Evolutionary conservation across 2,797 vertebrate genomes (phyloP).

Genomic region (Halcyon smyrnensis): DNA sequence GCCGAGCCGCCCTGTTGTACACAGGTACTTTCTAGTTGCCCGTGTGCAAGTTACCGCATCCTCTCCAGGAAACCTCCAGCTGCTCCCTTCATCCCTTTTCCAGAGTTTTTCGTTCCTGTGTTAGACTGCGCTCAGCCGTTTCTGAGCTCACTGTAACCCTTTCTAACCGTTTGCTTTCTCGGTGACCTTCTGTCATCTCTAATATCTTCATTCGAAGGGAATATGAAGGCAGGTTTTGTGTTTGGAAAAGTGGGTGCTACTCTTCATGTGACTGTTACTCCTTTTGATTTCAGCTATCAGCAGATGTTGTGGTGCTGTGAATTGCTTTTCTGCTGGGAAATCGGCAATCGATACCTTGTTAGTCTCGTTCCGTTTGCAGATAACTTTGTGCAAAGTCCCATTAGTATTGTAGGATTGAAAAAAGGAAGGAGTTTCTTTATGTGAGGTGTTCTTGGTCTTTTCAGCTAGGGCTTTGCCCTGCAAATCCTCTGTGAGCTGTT

Average conservation of each 20-base stretch:
- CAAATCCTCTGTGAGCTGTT: not conserved
- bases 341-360: not conserved
- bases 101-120: not conserved
- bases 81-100: not conserved
- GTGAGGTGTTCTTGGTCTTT: not conserved
- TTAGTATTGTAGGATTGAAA: not conserved
- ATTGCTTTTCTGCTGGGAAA: not conserved
- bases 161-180: not conserved
- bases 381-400: not conserved
- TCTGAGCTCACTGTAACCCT: not conserved
- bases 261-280: not conserved
- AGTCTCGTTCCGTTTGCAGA: not conserved
- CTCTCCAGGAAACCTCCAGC: not conserved
- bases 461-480: not conserved
- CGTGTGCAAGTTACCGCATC: fast-evolving
- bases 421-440: not conserved
- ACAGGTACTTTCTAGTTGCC: fast-evolving
- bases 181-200: not conserved
- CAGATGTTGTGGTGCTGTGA: not conserved
- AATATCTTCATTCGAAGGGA: not conserved
- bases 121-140: not conserved
- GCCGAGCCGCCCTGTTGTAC: not conserved
- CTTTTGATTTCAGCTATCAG: not conserved
- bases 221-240: not conserved
- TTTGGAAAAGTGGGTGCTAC: not conserved